phyloP scores from a whole-genome alignment of 1,140 invertebrate species.

The Panagrolaimus sp. region DNA sequence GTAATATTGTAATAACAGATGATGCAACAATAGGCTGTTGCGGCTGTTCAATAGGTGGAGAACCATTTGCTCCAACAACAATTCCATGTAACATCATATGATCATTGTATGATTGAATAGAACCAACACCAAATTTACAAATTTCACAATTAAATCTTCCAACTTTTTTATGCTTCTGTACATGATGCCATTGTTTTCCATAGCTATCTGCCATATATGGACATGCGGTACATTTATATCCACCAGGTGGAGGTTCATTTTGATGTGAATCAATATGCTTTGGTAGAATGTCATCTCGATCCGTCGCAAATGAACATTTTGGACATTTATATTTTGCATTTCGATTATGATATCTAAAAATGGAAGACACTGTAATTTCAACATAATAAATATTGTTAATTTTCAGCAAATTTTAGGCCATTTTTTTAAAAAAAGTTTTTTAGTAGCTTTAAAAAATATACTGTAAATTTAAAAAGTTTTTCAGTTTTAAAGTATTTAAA shows the following conservation, averaged over 20 bases:
- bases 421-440: too few species aligned
- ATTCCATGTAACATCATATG: constrained; percentile 1
- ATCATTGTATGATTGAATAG: neutral
- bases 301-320: neutral
- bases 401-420: too few species aligned
- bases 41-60: neutral
- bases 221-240: neutral
- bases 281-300: constrained; percentile 4
- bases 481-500: too few species aligned
- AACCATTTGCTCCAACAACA: neutral
- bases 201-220: neutral
- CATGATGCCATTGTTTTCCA: constrained; percentile 11
- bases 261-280: constrained; percentile 9
- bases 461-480: too few species aligned
- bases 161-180: constrained; percentile 8
- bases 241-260: constrained; percentile 1
- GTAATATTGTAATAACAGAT: neutral
- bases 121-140: neutral
- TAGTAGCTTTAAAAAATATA: too few species aligned
- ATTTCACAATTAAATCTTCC: constrained; percentile 2
- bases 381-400: too few species aligned
- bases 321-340: neutral
- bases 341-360: constrained; percentile 5
- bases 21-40: neutral
- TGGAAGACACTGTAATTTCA: too few species aligned